Evolutionary conservation across 1,140 invertebrate genomes (phyloP).

Genomic region (Drosophila lacertosa): DNA sequence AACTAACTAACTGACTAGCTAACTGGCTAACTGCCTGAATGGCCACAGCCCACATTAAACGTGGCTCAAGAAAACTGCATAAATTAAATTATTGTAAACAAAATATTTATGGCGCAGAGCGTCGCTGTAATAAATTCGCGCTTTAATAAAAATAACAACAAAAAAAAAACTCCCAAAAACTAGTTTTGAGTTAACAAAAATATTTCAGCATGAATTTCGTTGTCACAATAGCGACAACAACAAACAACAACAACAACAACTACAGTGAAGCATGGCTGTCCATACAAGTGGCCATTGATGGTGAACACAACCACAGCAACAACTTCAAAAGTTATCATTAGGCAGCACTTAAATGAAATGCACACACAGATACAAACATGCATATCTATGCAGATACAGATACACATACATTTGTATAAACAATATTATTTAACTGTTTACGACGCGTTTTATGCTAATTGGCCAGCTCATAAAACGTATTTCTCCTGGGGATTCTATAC

Average conservation of each 20-base stretch:
- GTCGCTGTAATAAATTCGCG: conserved; percentile 78
- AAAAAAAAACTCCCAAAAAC: conserved; percentile 49
- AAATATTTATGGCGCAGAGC: conserved; percentile 75
- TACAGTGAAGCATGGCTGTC: conserved; percentile 40
- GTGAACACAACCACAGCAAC: conserved; percentile 30
- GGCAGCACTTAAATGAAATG: conserved; percentile 71
- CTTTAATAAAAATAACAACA: conserved; percentile 55
- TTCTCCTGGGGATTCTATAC: conserved; percentile 32
- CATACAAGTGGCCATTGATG: conserved; percentile 38
- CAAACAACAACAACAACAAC: conserved; percentile 24
- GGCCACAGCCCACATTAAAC: conserved; percentile 61
- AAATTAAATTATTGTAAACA: conserved; percentile 82
- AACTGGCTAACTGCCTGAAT: conserved; percentile 29
- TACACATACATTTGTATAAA: conserved; percentile 48
- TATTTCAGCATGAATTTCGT: conserved; percentile 80
- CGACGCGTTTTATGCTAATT: conserved; percentile 75
- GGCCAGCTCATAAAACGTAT: conserved; percentile 53
- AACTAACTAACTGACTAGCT: conserved; percentile 18
- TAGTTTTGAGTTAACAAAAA: conserved; percentile 62
- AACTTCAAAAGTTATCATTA: conserved; percentile 61
- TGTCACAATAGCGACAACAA: conserved; percentile 53
- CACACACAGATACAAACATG: conserved; percentile 32
- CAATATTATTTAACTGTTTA: conserved; percentile 81
- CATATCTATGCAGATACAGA: conserved; percentile 14
- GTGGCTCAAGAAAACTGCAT: conserved; percentile 72